These are phyloP conservation scores for Pocillopora damicornis DNA, from an alignment of 64 coral and sea anemone species.

Conservation along the genomic window DNA sequence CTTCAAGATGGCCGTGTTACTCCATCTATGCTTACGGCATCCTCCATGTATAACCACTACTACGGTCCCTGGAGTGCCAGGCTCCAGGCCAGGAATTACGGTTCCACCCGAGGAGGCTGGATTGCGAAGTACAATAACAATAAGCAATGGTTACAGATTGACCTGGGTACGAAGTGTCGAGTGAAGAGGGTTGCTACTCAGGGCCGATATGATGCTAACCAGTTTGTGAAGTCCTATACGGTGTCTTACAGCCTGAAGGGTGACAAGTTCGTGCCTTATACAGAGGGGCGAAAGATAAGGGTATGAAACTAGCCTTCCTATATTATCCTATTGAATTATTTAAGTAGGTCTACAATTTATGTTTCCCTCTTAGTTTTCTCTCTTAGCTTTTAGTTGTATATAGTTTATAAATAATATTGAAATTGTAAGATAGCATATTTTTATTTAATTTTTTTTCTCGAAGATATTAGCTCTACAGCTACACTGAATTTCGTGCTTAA, in stretches of 20 bases:
- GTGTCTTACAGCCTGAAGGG: conserved; percentile 72
- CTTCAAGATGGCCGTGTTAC: conserved; percentile 77
- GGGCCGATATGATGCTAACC: conserved; percentile 66
- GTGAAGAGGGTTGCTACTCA: conserved; percentile 72
- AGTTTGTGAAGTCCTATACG: conserved; percentile 77
- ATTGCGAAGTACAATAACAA: conserved; percentile 50
- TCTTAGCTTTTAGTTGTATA: too few species aligned
- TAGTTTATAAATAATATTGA: too few species aligned
- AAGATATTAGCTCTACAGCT: too few species aligned
- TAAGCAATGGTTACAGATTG: conserved; percentile 69
- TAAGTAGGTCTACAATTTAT: too few species aligned
- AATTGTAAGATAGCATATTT: too few species aligned
- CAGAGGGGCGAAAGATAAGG: conserved; percentile 33
- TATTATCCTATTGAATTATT: too few species aligned
- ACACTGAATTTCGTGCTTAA: too few species aligned
- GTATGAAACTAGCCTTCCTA: neutral
- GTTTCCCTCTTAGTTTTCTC: too few species aligned
- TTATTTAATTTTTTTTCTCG: too few species aligned
- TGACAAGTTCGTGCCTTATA: conserved; percentile 48
- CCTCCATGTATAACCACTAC: conserved; percentile 57
- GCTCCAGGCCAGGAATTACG: conserved; percentile 10
- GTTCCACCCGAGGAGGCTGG: conserved; percentile 47
- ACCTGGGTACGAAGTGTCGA: conserved; percentile 58
- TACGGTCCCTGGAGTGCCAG: conserved; percentile 52
- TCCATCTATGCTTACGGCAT: conserved; percentile 58